Evolutionary conservation across 2,888 invertebrate genomes (phyloP), one percentile per base, ranked within the genome.

Genomic region (Eilema sororculum): DNA sequence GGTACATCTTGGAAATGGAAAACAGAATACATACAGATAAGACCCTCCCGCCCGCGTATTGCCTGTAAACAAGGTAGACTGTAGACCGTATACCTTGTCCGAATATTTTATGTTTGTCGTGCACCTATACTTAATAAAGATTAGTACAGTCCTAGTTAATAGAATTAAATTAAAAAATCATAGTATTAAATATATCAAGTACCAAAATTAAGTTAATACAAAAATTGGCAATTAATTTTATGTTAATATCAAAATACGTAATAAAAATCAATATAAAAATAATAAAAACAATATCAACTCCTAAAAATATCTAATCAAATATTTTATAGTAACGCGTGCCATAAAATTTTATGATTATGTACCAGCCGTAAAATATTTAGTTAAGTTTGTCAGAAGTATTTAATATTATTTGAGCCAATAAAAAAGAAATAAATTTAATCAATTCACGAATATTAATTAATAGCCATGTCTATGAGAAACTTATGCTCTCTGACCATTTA

Each of bases 281-380:
- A 57, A 16, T 41, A 16, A 24, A 64, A 28, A 46, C 28, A 64
- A 64, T 28, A 28, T n/a, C n/a, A 22, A 28, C 52, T n/a, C 12
- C 13, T 52, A 64, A 52, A 46, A 64, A 52, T 52, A 52, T 52
- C 52, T 56, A 56, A 56, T 30, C 13, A 22, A 52, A 65, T 9
- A 56, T n/a, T 59, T 30, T 37, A 57, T 30, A 20, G 57, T 57
- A 64, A 28, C 46, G 41, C 52, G 52, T 65, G 52, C 22, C 28
- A 56, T 56, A 52, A 65, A 25, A 56, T 12, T 65, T 65, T 52
- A 65, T 30, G 64, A 52, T 52, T 57, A 24, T 57, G 24, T 41
- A 13, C 4, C 41, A 62, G 8, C 62, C 61, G 33, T 61, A 61
- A 61, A 61, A 41, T 65, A 65, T 28, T n/a, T 9, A 65, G n/a